Percentiles rank a stretch among this genome's conserved stretches.
phyloP scores from a whole-genome alignment of 2,113 vertebrate species.

The Hipposideros armiger region DNA sequence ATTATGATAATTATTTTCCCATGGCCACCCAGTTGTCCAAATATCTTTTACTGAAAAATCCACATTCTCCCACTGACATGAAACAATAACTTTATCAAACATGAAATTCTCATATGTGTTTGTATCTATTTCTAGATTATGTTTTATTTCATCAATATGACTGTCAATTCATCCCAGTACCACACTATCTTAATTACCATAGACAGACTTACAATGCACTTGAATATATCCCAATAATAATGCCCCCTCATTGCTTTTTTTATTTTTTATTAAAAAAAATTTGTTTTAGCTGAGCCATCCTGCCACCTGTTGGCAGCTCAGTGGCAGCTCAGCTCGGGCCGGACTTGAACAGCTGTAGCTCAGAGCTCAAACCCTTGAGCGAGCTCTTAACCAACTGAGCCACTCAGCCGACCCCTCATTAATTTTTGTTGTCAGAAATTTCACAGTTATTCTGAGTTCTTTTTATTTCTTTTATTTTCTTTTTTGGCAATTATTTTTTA shows the following conservation, averaged over 20 bases:
- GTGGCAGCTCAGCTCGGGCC: too few relatives aligned
- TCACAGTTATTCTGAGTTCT: neutral
- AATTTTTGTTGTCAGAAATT: constrained; percentile 14
- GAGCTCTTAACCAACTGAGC: too few relatives aligned
- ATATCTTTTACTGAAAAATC: constrained; percentile 3
- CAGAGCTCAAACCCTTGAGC: too few relatives aligned
- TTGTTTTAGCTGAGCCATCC: too few relatives aligned
- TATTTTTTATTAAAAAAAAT: neutral
- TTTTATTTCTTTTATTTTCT: neutral
- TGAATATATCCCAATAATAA: neutral
- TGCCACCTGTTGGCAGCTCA: too few relatives aligned
- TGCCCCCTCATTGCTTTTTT: neutral
- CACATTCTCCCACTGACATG: neutral
- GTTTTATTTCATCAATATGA: neutral
- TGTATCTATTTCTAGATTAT: constrained; percentile 4
- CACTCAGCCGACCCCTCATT: neutral
- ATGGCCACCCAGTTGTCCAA: neutral
- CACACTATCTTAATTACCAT: neutral
- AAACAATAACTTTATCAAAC: constrained; percentile 35
- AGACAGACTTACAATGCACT: neutral
- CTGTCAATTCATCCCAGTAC: neutral
- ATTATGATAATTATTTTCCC: constrained; percentile 17
- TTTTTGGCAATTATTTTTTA: neutral
- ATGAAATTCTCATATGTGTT: constrained; percentile 27
- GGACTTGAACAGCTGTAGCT: too few relatives aligned